Conservation (phyloP, 92 coral and sea anemone genomes). For the Phenganax subtilis region DNA sequence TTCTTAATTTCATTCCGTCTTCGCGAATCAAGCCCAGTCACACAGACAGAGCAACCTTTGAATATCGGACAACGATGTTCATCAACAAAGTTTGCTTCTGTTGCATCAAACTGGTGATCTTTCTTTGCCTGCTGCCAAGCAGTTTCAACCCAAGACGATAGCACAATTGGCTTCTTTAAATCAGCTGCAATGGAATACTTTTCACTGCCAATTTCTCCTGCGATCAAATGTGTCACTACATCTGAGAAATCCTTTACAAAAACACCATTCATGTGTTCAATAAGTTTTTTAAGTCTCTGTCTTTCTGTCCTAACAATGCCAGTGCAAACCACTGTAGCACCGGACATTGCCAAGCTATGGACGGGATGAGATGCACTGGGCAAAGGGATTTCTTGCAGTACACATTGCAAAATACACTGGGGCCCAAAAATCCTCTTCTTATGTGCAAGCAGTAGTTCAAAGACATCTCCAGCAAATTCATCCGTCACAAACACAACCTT, state of each 20-base stretch:
- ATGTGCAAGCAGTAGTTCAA: slow-evolving; percentile 60
- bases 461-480: slow-evolving; percentile 66
- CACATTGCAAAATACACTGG: slow-evolving; percentile 69
- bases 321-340: slow-evolving; percentile 62
- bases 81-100: slow-evolving; percentile 57
- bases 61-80: slow-evolving; percentile 67
- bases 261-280: slow-evolving; percentile 78
- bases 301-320: slow-evolving; percentile 66
- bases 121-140: slow-evolving; percentile 62
- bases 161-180: slow-evolving; percentile 60
- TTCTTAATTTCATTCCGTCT: slow-evolving; percentile 62
- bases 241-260: slow-evolving; percentile 64
- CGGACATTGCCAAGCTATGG: slow-evolving; percentile 65
- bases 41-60: slow-evolving; percentile 82
- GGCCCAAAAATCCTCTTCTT: slow-evolving; percentile 82
- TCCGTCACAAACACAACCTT: slow-evolving; percentile 66
- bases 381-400: slow-evolving; percentile 59
- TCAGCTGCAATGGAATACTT: slow-evolving; percentile 78
- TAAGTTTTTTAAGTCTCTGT: slow-evolving; percentile 56
- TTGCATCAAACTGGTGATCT: slow-evolving; percentile 54
- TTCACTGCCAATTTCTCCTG: slow-evolving; percentile 92
- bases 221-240: slow-evolving; percentile 85
- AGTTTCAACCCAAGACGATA: slow-evolving; percentile 77
- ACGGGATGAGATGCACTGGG: slow-evolving; percentile 61
- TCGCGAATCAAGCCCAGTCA: slow-evolving; percentile 73